A percentile compares a stretch with the other conserved stretches of the same genome.
Evolutionary conservation across 2,888 invertebrate genomes (phyloP).

Genomic region (Andricus curvator): DNA sequence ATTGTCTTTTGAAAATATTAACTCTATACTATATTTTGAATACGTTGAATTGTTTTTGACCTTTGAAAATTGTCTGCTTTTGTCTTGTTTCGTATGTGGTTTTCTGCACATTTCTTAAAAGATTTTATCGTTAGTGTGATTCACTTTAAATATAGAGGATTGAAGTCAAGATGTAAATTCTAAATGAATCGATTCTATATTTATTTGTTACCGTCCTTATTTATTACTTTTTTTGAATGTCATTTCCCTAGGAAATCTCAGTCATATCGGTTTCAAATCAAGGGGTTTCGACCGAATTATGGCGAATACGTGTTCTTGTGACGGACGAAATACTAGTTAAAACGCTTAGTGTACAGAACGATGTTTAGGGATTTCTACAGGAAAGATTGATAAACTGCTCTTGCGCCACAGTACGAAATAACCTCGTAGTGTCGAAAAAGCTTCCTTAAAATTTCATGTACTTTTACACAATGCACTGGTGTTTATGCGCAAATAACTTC

Average conservation of each 20-base stretch:
- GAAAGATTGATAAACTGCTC: slow-evolving; percentile 5
- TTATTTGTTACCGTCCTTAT: background rate
- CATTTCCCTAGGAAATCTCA: background rate
- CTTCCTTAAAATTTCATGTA: slow-evolving; percentile 14
- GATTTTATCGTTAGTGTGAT: background rate
- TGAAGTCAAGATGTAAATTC: background rate
- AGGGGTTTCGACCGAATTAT: slow-evolving; percentile 7
- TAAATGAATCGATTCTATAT: background rate
- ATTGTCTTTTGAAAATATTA: background rate
- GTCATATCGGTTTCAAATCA: slow-evolving; percentile 29
- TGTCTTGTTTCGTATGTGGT: background rate
- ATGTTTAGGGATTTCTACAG: slow-evolving; percentile 34
- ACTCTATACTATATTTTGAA: background rate
- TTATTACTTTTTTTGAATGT: background rate
- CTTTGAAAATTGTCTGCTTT: background rate
- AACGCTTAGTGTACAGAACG: slow-evolving; percentile 36
- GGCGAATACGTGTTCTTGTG: slow-evolving; percentile 8
- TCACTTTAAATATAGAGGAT: too few species aligned
- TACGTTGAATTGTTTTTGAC: background rate
- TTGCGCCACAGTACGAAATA: slow-evolving; percentile 2
- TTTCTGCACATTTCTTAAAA: background rate
- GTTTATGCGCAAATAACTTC: slow-evolving; percentile 17
- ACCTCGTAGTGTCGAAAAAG: slow-evolving; percentile 24
- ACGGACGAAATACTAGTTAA: background rate
- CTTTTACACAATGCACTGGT: slow-evolving; percentile 3